phyloP scores from a whole-genome alignment of 2,797 vertebrate genomes.

The Sebastes nivosus region DNA sequence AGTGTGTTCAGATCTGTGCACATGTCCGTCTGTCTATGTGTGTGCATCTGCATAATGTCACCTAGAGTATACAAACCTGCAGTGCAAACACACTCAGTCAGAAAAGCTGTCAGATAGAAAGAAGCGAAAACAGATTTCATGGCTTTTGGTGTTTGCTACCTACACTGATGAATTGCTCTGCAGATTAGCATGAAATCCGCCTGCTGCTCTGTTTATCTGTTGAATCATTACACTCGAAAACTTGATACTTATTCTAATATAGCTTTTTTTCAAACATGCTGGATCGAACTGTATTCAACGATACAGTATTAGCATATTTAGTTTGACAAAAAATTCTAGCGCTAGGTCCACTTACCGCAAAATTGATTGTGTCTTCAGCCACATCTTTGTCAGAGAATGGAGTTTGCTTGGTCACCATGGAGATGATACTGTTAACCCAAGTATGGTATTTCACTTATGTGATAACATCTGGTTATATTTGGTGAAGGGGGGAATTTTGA shows the following conservation, averaged over 20 bases:
- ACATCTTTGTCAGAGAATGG: too few relatives aligned
- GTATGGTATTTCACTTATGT: background rate
- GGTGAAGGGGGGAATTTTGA: background rate
- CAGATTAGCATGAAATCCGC: background rate
- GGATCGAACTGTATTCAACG: background rate
- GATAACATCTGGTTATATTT: background rate
- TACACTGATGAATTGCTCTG: background rate
- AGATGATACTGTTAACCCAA: background rate
- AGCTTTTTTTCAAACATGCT: background rate
- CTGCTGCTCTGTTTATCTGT: background rate
- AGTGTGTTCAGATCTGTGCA: background rate
- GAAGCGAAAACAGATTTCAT: slow-evolving; percentile 1
- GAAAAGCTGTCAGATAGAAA: background rate
- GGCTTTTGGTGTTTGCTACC: slow-evolving; percentile 1
- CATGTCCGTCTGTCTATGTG: background rate
- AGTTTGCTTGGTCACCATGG: background rate
- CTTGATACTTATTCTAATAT: background rate
- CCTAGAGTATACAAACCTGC: background rate
- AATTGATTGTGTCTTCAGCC: rapidly evolving
- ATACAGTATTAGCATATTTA: background rate
- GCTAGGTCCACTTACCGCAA: background rate
- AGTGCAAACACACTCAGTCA: background rate
- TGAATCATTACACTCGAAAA: background rate
- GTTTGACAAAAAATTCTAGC: background rate
- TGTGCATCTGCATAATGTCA: slow-evolving; percentile 1